Evolutionary conservation across 2,113 vertebrate genomes (phyloP).

Genomic region (Daubentonia madagascariensis): DNA sequence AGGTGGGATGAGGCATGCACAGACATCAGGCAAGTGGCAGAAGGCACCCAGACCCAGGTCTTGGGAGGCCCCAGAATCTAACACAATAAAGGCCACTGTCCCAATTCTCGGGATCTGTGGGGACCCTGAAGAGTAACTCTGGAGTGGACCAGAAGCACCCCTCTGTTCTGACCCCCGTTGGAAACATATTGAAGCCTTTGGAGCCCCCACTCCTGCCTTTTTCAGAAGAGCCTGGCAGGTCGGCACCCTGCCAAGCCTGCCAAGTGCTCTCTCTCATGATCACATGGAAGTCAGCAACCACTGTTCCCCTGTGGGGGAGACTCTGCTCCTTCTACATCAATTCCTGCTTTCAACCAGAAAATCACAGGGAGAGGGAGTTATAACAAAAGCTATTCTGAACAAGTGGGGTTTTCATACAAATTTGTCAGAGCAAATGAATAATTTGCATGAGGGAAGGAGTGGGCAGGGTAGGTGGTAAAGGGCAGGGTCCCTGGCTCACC

Average conservation of each 20-base stretch:
- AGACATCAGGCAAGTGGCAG: too few relatives aligned
- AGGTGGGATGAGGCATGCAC: too few relatives aligned
- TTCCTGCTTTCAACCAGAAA: background rate
- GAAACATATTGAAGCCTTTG: too few relatives aligned
- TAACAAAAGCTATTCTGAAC: background rate
- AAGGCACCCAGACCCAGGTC: background rate
- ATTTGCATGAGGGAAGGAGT: background rate
- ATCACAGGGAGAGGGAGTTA: accelerated
- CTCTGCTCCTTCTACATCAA: background rate
- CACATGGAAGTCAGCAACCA: accelerated
- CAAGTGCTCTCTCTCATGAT: accelerated
- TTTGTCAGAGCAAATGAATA: background rate
- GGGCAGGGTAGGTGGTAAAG: background rate
- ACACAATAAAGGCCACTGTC: accelerated
- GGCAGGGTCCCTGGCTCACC: constrained; percentile 81
- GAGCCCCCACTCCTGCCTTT: background rate
- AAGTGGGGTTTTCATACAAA: too few relatives aligned
- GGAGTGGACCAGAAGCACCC: background rate
- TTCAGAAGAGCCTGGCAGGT: background rate
- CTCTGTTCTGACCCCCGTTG: background rate
- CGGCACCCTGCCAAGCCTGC: background rate
- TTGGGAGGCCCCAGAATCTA: background rate
- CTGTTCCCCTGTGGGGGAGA: background rate
- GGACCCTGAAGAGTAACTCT: too few relatives aligned
- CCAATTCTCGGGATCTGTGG: too few relatives aligned